Conservation (phyloP, 2,888 invertebrate genomes). For the Trissolcus brochymenae region DNA sequence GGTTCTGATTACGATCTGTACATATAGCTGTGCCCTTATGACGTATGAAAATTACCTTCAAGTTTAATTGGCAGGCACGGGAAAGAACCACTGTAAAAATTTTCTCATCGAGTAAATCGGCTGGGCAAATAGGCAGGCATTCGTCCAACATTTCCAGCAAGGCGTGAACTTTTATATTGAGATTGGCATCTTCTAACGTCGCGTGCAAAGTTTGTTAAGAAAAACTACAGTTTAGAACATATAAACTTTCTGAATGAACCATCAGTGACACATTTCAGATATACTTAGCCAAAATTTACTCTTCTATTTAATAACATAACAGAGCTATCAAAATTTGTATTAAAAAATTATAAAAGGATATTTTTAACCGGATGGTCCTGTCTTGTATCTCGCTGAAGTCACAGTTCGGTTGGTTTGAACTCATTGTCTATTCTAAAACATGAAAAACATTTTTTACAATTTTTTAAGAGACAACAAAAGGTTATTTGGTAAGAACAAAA, state of each 20-base stretch:
- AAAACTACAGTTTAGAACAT: conserved; percentile 31
- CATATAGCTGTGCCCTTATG: neutral
- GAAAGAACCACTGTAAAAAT: conserved; percentile 47
- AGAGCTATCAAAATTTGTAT: conserved; percentile 2
- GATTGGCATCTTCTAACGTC: conserved; percentile 46
- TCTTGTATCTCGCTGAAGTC: conserved; percentile 7
- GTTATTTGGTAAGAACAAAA: neutral
- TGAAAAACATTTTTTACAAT: neutral
- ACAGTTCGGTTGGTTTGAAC: conserved; percentile 11
- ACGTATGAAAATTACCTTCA: conserved; percentile 34
- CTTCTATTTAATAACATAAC: no score
- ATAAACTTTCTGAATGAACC: conserved; percentile 34
- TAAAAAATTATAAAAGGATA: conserved; percentile 15
- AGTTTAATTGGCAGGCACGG: conserved; percentile 43
- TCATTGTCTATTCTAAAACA: conserved; percentile 22
- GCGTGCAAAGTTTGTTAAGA: conserved; percentile 50
- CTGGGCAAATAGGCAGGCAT: conserved; percentile 53
- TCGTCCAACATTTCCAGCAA: conserved; percentile 50
- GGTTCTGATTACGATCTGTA: neutral
- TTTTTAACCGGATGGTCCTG: conserved; percentile 11
- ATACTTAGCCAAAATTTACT: neutral
- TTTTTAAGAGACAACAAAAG: neutral
- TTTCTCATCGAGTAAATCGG: conserved; percentile 35
- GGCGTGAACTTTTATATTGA: conserved; percentile 52
- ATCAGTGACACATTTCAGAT: conserved; percentile 5